Percentiles rank a stretch among this genome's conserved stretches.
These are phyloP conservation scores for Pocillopora damicornis DNA, from an alignment of 64 coral and sea anemone genomes.

Conservation along the genomic window DNA sequence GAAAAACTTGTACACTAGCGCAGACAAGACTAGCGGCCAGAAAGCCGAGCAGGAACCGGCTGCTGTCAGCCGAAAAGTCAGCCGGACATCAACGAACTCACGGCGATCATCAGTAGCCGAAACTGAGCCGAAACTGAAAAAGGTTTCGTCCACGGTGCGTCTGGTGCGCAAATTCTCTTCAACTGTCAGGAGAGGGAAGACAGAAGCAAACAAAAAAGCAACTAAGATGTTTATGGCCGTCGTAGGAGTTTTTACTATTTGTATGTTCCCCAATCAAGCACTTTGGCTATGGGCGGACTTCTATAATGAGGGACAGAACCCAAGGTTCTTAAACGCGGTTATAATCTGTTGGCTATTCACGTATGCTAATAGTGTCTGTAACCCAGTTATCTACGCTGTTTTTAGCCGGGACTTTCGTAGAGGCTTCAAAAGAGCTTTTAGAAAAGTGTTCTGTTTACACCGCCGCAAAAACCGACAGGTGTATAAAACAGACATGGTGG, in stretches of 20 bases:
- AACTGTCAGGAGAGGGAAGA: conserved; percentile 16
- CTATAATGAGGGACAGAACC: neutral
- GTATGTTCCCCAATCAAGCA: conserved; percentile 83
- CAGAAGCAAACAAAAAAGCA: conserved; percentile 56
- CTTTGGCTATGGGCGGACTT: conserved; percentile 86
- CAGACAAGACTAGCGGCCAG: conserved; percentile 26
- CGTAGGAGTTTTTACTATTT: conserved; percentile 64
- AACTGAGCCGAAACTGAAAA: neutral
- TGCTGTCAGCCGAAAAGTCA: neutral
- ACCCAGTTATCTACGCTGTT: conserved; percentile 71
- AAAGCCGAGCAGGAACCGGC: conserved; percentile 24
- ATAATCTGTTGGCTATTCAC: conserved; percentile 83
- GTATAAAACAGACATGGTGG: neutral
- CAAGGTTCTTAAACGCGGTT: conserved; percentile 43
- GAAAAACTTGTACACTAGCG: conserved; percentile 38
- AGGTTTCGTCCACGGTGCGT: neutral
- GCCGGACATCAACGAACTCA: neutral
- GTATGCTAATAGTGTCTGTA: conserved; percentile 79
- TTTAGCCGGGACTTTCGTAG: conserved; percentile 75
- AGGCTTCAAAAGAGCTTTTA: conserved; percentile 61
- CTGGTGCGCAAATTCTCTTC: neutral
- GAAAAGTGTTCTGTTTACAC: neutral
- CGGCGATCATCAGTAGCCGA: neutral
- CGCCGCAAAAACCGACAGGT: no score
- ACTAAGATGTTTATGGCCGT: conserved; percentile 83